phyloP scores from a whole-genome alignment of 2,888 invertebrate genomes.

The Noctua pronuba region DNA sequence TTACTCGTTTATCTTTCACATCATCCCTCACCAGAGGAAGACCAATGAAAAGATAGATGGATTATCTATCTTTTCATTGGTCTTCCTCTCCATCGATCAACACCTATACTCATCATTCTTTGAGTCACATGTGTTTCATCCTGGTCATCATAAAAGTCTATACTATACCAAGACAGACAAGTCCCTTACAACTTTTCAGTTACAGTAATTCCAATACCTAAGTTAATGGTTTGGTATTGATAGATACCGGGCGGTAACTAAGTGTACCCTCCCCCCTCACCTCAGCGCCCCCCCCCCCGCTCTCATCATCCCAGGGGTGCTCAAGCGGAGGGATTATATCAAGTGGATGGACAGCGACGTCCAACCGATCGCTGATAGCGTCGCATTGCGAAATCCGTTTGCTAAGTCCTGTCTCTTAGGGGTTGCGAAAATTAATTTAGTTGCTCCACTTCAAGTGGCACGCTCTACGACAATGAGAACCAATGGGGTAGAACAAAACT shows the following conservation, averaged over 20 bases:
- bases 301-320: slow-evolving; percentile 22
- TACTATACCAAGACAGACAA: background rate
- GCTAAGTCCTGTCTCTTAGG: slow-evolving; percentile 24
- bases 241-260: slow-evolving; percentile 26
- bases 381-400: slow-evolving; percentile 43
- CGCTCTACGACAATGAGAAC: background rate
- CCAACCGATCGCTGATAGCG: slow-evolving; percentile 28
- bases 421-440: slow-evolving; percentile 16
- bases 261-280: background rate
- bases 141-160: background rate
- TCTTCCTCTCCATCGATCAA: background rate
- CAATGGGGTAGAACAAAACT: background rate
- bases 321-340: slow-evolving; percentile 31
- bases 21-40: too few species aligned
- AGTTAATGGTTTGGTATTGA: slow-evolving; percentile 25
- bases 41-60: too few species aligned
- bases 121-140: background rate
- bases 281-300: background rate
- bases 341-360: slow-evolving; percentile 36
- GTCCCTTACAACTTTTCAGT: background rate
- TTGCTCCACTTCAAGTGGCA: background rate
- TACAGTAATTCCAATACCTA: background rate
- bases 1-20: background rate
- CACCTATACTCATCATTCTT: background rate
- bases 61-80: background rate